Base-by-base conservation (phyloP, 2,113 vertebrate genomes). In the Alectura lathami region DNA sequence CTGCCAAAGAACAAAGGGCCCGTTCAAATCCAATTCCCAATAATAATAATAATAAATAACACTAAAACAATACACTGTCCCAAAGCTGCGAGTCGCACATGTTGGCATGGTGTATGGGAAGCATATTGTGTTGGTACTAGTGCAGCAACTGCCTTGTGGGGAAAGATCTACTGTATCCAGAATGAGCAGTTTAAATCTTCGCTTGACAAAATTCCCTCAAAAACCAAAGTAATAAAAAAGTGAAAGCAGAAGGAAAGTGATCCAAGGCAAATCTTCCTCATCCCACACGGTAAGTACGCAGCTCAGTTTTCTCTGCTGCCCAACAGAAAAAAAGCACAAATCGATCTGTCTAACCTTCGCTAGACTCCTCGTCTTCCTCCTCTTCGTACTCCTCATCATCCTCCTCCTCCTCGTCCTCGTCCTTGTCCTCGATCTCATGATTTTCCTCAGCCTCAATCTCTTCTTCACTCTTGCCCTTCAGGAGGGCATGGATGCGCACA, bases 401-500 rank as follows among this genome's bases (percentile, higher is more conserved):
- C 0, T 97, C 97, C 0, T 97, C 97, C 0, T 97, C 98, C 0
- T 97, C 98, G 0, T 96, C 96, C 0, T 97, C 97, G 0, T 98
- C 97, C 57, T 87, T 97, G 21, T 97, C 72, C 43, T 87, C 96
- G 29, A 80, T 91, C 32, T 93, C 96, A 4, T 95, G 91, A 74
- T 93, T 97, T 77, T 93, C 94, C 22, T 97, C 97, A 48, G 95
- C 88, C 43, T 97, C 97, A 12, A 97, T 97, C 36, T 98, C 94
- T 77, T 95, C 97, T 12, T 97, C 97, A 11, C 91, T 97, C 69
- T 97, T 98, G 2, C 98, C 98, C 93, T 98, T 98, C 86, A 99
- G 97, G 51, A 99, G 98, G 70, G 98, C 98, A 0, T 99, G 99
- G 78, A 99, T 98, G 94, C 98, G 97, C 29, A 99, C 99, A 0